These are phyloP conservation scores for Xanthorhoe designata DNA, from an alignment of 2,888 invertebrate genomes.

Conservation along the genomic window DNA sequence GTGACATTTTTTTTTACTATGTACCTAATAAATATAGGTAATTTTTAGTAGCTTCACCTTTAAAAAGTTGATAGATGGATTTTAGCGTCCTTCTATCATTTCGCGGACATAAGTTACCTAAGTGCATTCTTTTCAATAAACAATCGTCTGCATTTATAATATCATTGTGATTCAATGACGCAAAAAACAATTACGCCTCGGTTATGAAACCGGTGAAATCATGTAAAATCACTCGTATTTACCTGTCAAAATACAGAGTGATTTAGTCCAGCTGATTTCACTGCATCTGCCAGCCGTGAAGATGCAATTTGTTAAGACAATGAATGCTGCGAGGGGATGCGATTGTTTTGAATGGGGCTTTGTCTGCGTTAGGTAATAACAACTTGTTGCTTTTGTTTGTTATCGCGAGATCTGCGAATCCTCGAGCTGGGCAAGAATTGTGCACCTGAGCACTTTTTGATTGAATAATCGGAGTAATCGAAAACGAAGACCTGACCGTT, in stretches of 20 bases:
- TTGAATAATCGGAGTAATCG: not conserved
- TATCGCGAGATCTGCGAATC: conserved; percentile 35
- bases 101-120: too few relatives aligned
- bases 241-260: conserved; percentile 19
- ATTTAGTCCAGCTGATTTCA: conserved; percentile 41
- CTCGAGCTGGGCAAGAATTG: conserved; percentile 22
- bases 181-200: not conserved
- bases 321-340: conserved; percentile 41
- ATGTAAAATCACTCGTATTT: conserved; percentile 13
- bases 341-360: conserved; percentile 44
- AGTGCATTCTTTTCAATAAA: too few relatives aligned
- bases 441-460: not conserved
- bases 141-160: not conserved
- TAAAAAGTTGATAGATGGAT: too few relatives aligned
- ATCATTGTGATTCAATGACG: not conserved
- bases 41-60: too few relatives aligned
- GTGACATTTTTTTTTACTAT: too few relatives aligned
- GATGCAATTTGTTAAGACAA: conserved; percentile 44
- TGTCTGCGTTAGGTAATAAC: conserved; percentile 43
- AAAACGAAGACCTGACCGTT: not conserved
- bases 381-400: conserved; percentile 43
- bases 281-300: conserved; percentile 40
- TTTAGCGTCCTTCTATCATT: too few relatives aligned
- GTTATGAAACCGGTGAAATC: conserved; percentile 14
- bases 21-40: too few relatives aligned